Conservation (phyloP, 2,888 invertebrate species). For the Trissoscelio sp. region DNA sequence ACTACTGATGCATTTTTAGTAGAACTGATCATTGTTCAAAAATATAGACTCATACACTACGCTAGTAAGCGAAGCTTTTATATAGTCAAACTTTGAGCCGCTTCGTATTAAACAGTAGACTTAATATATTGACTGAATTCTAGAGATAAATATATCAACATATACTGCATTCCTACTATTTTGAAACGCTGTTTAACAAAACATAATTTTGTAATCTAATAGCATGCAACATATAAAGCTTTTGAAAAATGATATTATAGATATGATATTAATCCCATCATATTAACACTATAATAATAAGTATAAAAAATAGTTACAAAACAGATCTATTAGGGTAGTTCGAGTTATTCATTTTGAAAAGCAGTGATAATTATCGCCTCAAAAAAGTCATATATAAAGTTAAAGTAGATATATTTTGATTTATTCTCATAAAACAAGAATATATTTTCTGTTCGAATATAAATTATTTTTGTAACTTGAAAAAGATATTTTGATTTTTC, state of each 20-base stretch:
- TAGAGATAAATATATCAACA: slow-evolving; percentile 11
- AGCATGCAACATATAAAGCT: background rate
- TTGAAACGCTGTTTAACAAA: slow-evolving; percentile 12
- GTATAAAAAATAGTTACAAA: no score
- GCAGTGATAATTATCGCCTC: background rate
- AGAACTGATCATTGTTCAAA: slow-evolving; percentile 25
- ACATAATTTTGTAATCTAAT: slow-evolving; percentile 18
- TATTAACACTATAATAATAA: no score
- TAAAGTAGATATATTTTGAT: slow-evolving; percentile 6
- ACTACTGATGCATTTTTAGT: slow-evolving; percentile 24
- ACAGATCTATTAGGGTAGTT: no score
- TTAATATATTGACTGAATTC: slow-evolving; percentile 29
- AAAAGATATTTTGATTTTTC: no score
- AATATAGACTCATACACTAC: background rate
- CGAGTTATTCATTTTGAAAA: background rate
- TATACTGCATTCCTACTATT: slow-evolving; percentile 3
- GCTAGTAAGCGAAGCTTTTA: slow-evolving; percentile 3
- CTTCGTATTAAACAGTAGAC: slow-evolving; percentile 6
- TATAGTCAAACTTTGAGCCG: slow-evolving; percentile 17
- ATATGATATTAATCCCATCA: no score
- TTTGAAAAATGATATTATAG: no score
- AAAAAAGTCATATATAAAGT: background rate
- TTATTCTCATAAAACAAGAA: slow-evolving; percentile 5
- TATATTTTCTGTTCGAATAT: background rate
- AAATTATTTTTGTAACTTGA: slow-evolving; percentile 9